Base-by-base conservation (phyloP, 2,888 invertebrate genomes). In the Cheilosia soror region DNA sequence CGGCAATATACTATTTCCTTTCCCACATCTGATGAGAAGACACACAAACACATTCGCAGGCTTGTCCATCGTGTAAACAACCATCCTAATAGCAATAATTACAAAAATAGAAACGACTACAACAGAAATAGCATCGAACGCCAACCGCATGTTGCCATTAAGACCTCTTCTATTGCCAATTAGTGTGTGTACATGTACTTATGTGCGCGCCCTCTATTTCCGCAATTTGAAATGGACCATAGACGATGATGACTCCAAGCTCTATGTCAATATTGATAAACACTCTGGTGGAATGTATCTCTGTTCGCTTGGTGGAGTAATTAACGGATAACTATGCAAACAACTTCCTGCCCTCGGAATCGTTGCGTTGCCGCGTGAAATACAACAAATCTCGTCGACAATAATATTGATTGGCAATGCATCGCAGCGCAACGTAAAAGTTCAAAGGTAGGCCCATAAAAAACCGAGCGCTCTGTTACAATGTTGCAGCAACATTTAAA, bases 191-290 rank as follows among this genome's bases (percentile, higher is more conserved):
- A 51, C 4, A 47, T 33, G 20, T n/a, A 42, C 44, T 40, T 44
- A 44, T 29, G 29, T 44, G 62, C 53, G 80, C 69, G 62, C 66
- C 71, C 75, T 71, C 60, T 77, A 77, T 81, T 85, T 85, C 85
- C 85, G 85, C 81, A 81, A 85, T 72, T 72, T 57, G 62, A 85
- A 85, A 81, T 85, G 81, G 80, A 85, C 84, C 84, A 81, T 72
- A 78, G 71, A 60, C 51, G 58, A 57, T 44, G 83, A 83, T 69
- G 73, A 76, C 78, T 77, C 60, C 47, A 31, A 78, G 65, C 75
- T 80, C 58, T 73, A 60, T 55, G 84, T 85, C 84, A 85, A 85
- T 85, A 85, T 85, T 85, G 84, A 85, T 85, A 81, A 85, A 76
- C 65, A 85, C 84, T 84, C 75, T 58, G 60, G 15, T 58, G 77